A percentile compares a stretch with the other conserved stretches of the same genome.
phyloP scores from a whole-genome alignment of 1,140 invertebrate genomes.

The Heliconius hermathena region DNA sequence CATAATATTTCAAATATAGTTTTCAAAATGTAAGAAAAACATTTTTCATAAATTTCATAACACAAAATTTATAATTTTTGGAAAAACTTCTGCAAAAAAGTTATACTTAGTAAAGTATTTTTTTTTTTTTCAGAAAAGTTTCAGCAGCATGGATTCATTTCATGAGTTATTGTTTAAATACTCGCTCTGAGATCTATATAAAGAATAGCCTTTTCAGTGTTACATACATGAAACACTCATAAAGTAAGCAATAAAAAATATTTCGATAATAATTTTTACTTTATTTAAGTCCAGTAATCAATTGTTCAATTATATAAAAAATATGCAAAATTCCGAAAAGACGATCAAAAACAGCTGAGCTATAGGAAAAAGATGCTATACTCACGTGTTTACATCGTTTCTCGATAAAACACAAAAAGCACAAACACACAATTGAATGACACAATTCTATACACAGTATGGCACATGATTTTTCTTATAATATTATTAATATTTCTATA shows the following conservation, averaged over 20 bases:
- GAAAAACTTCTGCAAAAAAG: no score
- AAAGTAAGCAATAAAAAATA: neutral
- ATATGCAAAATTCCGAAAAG: neutral
- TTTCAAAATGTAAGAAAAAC: no score
- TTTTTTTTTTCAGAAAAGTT: neutral
- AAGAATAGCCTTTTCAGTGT: neutral
- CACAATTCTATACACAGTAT: constrained; percentile 42
- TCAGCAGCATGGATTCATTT: neutral
- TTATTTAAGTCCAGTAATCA: neutral
- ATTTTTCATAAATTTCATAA: no score
- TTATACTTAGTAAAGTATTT: neutral
- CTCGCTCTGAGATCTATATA: neutral
- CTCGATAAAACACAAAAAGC: constrained; percentile 30
- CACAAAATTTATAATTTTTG: no score
- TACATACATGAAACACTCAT: neutral
- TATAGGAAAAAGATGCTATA: constrained; percentile 12
- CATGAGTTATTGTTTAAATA: neutral
- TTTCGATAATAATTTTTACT: neutral
- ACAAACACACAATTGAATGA: constrained; percentile 41
- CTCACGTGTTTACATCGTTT: constrained; percentile 33
- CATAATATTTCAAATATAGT: no score
- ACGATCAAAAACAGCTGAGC: neutral
- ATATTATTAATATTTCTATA: constrained; percentile 28
- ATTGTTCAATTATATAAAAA: neutral
- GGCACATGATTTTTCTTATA: constrained; percentile 35